Evolutionary conservation across 2,113 vertebrate genomes (phyloP), one percentile per base, ranked within the genome.

Genomic region (Gymnobelideus leadbeateri): DNA sequence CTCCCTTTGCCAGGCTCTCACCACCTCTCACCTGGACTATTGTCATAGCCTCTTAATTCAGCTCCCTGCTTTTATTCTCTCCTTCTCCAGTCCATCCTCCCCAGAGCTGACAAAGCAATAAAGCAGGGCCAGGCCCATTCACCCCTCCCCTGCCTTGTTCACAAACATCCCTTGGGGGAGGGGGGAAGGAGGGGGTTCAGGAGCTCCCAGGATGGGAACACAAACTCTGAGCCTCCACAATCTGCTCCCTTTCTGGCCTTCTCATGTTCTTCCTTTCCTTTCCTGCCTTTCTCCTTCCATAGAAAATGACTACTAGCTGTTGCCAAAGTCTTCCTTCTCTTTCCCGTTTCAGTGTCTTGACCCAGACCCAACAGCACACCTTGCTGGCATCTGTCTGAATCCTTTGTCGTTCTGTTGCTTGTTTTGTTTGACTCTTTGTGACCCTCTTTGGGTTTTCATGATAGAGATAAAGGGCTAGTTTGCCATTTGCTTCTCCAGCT

Each of bases 81-180:
- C 31, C 21, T n/a, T n/a, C 37, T 77, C 37, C 4, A n/a, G 37
- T n/a, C 4, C 14, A 77, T 9, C n/a, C n/a, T 43, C 19, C 61
- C 3, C n/a, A 23, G 4, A 77, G 37, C 3, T 84, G n/a, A 4
- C 19, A 68, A 57, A 68, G 57, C 26, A 55, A 53, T 53, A 43
- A 84, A 37, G n/a, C 68, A 84, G 0, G 8, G 68, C 19, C n/a
- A 19, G 1, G n/a, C 1, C 19, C 43, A n/a, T 0, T 1, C 2
- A 49, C 47, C 47, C 47, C 14, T 77, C 19, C 37, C 11, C 25
- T 28, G 25, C 4, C 55, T 49, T 49, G 47, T 49, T 84, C 68
- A 21, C 43, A 43, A 43, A 43, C 6, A 1, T 43, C n/a, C n/a
- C 51, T 51, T 49, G 47, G 47, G 51, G 11, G 51, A 51, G 9